Conservation (phyloP, 2,113 vertebrate genomes). For the Eira barbara region DNA sequence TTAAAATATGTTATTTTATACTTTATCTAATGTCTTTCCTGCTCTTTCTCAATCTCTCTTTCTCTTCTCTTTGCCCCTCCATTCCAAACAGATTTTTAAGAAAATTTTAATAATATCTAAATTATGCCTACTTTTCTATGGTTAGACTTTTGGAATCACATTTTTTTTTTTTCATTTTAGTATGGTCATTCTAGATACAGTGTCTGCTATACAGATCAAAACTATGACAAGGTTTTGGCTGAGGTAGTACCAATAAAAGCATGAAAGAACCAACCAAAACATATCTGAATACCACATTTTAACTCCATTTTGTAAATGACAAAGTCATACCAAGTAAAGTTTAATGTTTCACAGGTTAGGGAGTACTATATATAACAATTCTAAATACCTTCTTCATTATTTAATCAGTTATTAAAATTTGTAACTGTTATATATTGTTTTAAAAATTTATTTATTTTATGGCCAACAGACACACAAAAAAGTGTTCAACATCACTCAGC, state of each 20-base stretch:
- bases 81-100: background rate
- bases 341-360: background rate
- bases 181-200: background rate
- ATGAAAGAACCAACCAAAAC: background rate
- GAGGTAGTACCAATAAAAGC: background rate
- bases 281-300: background rate
- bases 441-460: background rate
- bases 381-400: background rate
- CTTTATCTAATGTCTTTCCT: background rate
- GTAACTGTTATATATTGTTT: background rate
- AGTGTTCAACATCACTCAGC: no score
- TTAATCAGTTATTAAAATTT: background rate
- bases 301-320: background rate
- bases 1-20: background rate
- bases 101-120: background rate
- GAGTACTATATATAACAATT: background rate
- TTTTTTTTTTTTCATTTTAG: background rate
- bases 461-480: no score
- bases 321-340: background rate
- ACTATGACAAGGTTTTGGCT: background rate
- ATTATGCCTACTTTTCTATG: background rate
- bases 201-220: background rate
- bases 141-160: background rate
- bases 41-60: background rate
- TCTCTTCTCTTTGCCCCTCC: background rate